Evolutionary conservation across 2,888 invertebrate species (phyloP).

Genomic region (Drosophila putrida): DNA sequence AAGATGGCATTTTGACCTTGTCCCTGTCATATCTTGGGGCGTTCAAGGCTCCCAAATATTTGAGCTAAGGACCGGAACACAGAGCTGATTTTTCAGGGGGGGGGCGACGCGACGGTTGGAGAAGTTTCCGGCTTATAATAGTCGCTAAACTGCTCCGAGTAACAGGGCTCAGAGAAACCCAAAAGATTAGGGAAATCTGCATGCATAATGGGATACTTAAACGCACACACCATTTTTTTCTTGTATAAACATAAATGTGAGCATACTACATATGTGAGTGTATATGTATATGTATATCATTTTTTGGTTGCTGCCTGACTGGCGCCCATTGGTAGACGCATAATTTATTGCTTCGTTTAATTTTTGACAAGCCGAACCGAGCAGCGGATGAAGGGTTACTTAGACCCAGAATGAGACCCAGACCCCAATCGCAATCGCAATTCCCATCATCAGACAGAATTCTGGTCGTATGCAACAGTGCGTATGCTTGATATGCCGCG

Average conservation of each 20-base stretch:
- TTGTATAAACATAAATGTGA: background rate
- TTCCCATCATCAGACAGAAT: constrained; percentile 6
- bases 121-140: constrained; percentile 53
- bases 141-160: constrained; percentile 53
- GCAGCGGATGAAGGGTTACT: constrained; percentile 40
- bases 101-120: background rate
- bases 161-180: constrained; percentile 13
- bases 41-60: constrained; percentile 35
- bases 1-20: constrained; percentile 43
- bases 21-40: constrained; percentile 23
- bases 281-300: constrained; percentile 6
- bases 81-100: constrained; percentile 17
- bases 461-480: constrained; percentile 57
- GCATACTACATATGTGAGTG: constrained; percentile 1
- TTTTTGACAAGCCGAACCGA: constrained; percentile 53
- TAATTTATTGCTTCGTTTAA: constrained; percentile 77
- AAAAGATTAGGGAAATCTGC: constrained; percentile 68
- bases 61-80: constrained; percentile 40
- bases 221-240: constrained; percentile 30
- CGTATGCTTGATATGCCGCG: constrained; percentile 66
- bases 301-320: constrained; percentile 37
- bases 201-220: constrained; percentile 64
- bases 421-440: background rate
- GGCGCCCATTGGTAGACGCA: constrained; percentile 64
- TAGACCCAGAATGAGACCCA: constrained; percentile 1